Evolutionary conservation across 2,113 vertebrate species (phyloP).

Genomic region (Protomyctophum bolini): DNA sequence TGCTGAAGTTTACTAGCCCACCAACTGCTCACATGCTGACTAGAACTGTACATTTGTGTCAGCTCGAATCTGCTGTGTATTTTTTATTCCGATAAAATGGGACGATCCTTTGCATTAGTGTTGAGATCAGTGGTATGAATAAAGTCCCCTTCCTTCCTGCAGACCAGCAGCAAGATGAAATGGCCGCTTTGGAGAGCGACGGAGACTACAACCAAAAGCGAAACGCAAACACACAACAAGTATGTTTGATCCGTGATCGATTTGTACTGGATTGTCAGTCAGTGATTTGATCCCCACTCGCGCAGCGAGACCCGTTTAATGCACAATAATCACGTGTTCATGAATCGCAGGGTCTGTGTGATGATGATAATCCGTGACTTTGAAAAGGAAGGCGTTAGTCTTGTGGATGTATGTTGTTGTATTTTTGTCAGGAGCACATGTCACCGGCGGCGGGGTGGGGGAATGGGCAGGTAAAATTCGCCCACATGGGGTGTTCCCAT

Average conservation of each 20-base stretch:
- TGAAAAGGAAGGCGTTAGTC: not conserved
- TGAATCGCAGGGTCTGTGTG: not conserved
- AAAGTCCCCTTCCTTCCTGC: slow-evolving; percentile 62
- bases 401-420: slow-evolving; percentile 58
- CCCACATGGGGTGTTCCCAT: slow-evolving; percentile 79
- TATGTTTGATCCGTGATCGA: slow-evolving; percentile 48
- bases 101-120: not conserved
- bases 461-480: slow-evolving; percentile 75
- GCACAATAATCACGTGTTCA: too few relatives aligned
- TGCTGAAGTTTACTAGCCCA: slow-evolving; percentile 5
- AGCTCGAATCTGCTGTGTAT: too few relatives aligned
- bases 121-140: slow-evolving; percentile 43
- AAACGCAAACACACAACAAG: slow-evolving; percentile 72
- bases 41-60: not conserved
- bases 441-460: slow-evolving; percentile 65
- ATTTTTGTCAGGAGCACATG: slow-evolving; percentile 76
- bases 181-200: slow-evolving; percentile 76
- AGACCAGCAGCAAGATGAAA: slow-evolving; percentile 82
- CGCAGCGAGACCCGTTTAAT: too few relatives aligned
- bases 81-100: not conserved
- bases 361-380: not conserved
- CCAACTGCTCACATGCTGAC: not conserved
- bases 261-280: not conserved
- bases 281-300: not conserved
- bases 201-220: slow-evolving; percentile 77